Percentiles rank a stretch among this genome's conserved stretches.
Evolutionary conservation across 2,797 vertebrate species (phyloP).

Genomic region (Chromobotia macracanthus): DNA sequence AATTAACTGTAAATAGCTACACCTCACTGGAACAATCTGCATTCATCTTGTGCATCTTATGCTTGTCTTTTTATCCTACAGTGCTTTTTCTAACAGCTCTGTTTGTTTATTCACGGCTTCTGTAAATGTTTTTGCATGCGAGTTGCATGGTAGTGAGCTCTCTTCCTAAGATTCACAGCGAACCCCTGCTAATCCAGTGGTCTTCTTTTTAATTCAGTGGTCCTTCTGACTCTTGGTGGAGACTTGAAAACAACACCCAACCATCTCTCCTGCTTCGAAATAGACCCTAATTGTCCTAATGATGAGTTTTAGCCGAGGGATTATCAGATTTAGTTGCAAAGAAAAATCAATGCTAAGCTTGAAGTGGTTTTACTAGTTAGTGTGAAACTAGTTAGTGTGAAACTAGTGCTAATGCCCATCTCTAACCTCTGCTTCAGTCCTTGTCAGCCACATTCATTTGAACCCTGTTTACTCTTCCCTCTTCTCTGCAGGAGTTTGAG

Average conservation of each 20-base stretch:
- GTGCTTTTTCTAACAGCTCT: background rate
- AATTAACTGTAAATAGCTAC: conserved; percentile 77
- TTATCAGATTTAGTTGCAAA: no score
- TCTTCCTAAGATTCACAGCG: background rate
- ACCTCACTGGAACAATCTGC: conserved; percentile 70
- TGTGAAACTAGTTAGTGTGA: no score
- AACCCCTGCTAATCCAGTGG: no score
- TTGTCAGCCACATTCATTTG: conserved; percentile 16
- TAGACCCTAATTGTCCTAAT: background rate
- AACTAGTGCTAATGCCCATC: background rate
- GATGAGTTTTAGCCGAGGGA: no score
- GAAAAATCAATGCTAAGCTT: background rate
- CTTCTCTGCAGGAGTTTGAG: conserved; percentile 89
- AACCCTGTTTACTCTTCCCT: conserved; percentile 55
- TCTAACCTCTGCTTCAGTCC: background rate
- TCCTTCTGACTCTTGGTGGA: background rate
- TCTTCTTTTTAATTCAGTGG: background rate
- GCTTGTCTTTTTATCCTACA: conserved; percentile 61
- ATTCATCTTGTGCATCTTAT: conserved; percentile 58
- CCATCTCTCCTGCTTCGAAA: background rate
- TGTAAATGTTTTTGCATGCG: background rate
- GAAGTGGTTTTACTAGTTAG: background rate
- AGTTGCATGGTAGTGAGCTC: background rate
- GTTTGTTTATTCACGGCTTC: conserved; percentile 26
- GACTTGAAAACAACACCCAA: background rate